A percentile compares a stretch with the other conserved stretches of the same genome.
These are phyloP conservation scores for Cyphomyrus discorhynchus DNA, from an alignment of 2,113 vertebrate genomes.

Conservation along the genomic window DNA sequence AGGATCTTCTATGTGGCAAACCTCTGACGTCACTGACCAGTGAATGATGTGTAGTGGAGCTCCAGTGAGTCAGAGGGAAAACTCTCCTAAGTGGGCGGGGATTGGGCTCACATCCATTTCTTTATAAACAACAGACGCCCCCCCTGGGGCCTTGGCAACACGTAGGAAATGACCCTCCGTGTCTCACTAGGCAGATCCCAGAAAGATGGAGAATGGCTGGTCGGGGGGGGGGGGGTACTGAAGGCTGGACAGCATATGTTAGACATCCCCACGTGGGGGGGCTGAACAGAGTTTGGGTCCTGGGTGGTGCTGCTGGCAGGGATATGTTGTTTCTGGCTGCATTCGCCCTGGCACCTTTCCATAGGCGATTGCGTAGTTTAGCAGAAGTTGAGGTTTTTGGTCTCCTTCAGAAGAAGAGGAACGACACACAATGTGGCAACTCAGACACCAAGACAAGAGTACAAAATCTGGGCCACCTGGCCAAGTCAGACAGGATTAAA, in stretches of 20 bases:
- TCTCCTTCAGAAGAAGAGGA: neutral
- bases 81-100: neutral
- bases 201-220: neutral
- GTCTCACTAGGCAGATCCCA: neutral
- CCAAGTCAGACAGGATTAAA: neutral
- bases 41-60: neutral
- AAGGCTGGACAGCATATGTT: conserved; percentile 8
- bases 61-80: neutral
- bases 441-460: neutral
- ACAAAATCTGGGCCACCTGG: neutral
- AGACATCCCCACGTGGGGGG: neutral
- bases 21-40: neutral
- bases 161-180: neutral
- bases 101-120: neutral
- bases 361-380: no score
- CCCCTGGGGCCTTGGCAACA: neutral
- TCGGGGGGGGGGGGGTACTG: neutral
- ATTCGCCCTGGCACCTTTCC: neutral
- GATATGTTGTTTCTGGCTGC: neutral
- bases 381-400: neutral
- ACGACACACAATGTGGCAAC: neutral
- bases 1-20: neutral
- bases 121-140: conserved; percentile 7
- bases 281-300: neutral
- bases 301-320: neutral